Percentiles rank a stretch among this genome's conserved stretches.
Conservation (phyloP, 1,140 invertebrate genomes). For the Littorina saxatilis region DNA sequence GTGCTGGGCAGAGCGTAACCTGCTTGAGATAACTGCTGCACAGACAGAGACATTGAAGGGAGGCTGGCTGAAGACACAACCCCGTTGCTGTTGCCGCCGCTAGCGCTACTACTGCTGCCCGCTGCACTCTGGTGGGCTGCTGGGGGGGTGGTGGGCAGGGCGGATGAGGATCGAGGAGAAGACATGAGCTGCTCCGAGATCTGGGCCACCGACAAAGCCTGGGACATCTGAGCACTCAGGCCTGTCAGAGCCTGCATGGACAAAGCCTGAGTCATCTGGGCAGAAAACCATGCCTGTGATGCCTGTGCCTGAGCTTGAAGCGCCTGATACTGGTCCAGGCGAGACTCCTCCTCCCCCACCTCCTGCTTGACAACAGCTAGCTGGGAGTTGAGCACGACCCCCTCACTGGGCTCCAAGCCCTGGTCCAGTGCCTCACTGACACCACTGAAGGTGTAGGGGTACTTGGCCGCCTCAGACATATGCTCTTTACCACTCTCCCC, state of each 20-base stretch:
- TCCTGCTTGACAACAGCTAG: conserved; percentile 23
- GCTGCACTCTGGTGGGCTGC: neutral
- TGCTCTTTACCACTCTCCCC: neutral
- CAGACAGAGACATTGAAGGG: neutral
- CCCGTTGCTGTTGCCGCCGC: neutral
- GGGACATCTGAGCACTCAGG: conserved; percentile 10
- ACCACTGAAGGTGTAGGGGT: neutral
- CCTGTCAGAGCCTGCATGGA: conserved; percentile 3
- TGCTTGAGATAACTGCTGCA: conserved; percentile 10
- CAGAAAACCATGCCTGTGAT: neutral
- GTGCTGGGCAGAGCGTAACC: neutral
- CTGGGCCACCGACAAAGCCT: conserved; percentile 12
- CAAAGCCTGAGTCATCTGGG: neutral
- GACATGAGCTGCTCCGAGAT: conserved; percentile 24
- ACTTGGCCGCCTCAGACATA: neutral
- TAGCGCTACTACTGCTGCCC: neutral
- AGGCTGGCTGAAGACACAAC: too few species aligned
- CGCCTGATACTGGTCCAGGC: neutral
- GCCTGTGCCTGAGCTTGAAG: neutral
- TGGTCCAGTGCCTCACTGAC: neutral
- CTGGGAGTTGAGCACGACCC: neutral
- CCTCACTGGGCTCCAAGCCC: neutral
- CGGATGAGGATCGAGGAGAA: neutral
- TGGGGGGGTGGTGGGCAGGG: neutral
- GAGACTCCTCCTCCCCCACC: conserved; percentile 2